Percentiles rank a stretch among this genome's conserved stretches.
Evolutionary conservation across 1,140 invertebrate species (phyloP).

Genomic region (Brachionus rubens): DNA sequence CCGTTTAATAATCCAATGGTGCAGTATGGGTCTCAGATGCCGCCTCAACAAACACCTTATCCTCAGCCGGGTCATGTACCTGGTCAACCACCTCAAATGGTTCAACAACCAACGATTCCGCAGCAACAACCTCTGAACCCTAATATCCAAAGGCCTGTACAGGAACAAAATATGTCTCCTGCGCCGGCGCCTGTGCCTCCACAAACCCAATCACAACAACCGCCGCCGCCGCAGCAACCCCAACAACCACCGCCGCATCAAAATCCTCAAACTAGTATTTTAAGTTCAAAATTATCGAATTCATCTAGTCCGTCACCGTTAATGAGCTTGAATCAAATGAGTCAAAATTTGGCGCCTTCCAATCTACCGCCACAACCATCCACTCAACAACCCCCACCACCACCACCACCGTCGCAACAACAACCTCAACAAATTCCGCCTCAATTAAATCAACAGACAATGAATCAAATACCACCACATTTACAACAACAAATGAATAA

Average conservation of each 20-base stretch:
- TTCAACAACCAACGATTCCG: not conserved
- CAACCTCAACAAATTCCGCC: not conserved
- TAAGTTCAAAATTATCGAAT: constrained; percentile 48
- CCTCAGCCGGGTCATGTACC: constrained; percentile 5
- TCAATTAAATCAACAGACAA: too few relatives aligned
- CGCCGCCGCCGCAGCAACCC: not conserved
- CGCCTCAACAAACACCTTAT: not conserved
- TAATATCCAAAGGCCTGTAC: constrained; percentile 47
- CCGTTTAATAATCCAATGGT: constrained; percentile 44
- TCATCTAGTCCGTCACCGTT: constrained; percentile 45
- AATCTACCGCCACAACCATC: not conserved
- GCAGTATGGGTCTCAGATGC: constrained; percentile 30
- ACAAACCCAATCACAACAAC: constrained; percentile 25
- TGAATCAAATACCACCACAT: not conserved
- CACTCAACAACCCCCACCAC: not conserved
- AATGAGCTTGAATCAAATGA: constrained; percentile 28
- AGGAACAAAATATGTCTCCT: constrained; percentile 46
- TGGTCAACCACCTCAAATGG: constrained; percentile 5
- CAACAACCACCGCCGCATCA: not conserved
- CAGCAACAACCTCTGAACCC: constrained; percentile 32
- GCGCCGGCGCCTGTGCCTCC: constrained; percentile 42
- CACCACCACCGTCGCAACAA: not conserved
- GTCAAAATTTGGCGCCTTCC: not conserved
- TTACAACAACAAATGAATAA: not conserved
- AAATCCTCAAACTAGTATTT: constrained; percentile 36